Evolutionary conservation across 2,113 vertebrate species (phyloP).

Genomic region (Oceanites oceanicus): DNA sequence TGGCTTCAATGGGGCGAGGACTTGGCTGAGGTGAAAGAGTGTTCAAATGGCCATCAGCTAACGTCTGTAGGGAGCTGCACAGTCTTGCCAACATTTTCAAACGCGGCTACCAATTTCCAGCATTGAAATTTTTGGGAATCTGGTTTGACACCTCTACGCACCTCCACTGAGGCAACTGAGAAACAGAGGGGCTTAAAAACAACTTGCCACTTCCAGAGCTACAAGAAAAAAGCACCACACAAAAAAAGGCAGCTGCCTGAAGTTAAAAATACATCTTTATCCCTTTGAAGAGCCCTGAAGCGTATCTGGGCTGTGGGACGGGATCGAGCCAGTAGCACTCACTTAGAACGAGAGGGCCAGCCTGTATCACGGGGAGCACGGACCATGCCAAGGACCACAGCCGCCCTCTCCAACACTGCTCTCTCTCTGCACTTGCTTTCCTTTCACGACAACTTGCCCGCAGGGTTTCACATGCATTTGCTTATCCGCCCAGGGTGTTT

Average conservation of each 20-base stretch:
- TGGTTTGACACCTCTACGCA: neutral
- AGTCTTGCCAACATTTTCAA: constrained; percentile 20
- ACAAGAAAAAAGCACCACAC: neutral
- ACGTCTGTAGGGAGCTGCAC: neutral
- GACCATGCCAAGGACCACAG: neutral
- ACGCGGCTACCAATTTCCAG: neutral
- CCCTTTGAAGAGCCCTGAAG: constrained; percentile 12
- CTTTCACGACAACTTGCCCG: neutral
- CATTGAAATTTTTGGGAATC: neutral
- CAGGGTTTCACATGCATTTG: neutral
- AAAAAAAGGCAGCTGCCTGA: neutral
- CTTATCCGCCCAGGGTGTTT: neutral
- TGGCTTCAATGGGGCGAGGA: neutral
- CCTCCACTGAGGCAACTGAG: neutral
- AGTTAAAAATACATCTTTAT: constrained; percentile 46
- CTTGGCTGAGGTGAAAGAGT: constrained; percentile 6
- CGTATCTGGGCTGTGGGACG: neutral
- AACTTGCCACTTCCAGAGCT: constrained; percentile 1
- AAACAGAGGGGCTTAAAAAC: constrained; percentile 26
- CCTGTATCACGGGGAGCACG: neutral
- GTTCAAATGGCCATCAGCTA: constrained; percentile 33
- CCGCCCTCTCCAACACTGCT: neutral
- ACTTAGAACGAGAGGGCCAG: neutral
- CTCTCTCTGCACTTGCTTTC: neutral
- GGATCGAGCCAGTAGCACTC: neutral